Evolutionary conservation across 2,888 invertebrate species (phyloP).

Genomic region (Amiota communis): DNA sequence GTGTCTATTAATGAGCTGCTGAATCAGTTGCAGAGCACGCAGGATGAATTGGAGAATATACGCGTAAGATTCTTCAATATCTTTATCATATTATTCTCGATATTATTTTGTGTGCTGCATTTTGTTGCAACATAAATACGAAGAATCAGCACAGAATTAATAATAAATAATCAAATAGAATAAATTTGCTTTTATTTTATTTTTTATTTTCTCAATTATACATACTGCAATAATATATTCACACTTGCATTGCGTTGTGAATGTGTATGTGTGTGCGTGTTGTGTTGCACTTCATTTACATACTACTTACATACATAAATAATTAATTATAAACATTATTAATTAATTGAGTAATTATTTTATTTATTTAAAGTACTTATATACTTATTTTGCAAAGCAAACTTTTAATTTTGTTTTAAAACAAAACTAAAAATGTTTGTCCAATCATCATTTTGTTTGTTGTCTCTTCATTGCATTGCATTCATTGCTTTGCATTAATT

Average conservation of each 20-base stretch:
- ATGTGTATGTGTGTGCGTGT: too few relatives aligned
- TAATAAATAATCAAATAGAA: conserved; percentile 12
- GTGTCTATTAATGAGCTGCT: conserved; percentile 87
- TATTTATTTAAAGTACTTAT: too few relatives aligned
- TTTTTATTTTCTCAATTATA: conserved; percentile 4
- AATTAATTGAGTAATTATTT: too few relatives aligned
- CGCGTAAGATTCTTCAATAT: conserved; percentile 79
- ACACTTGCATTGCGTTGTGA: too few relatives aligned
- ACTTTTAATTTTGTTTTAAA: conserved; percentile 25
- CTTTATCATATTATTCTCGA: conserved; percentile 70
- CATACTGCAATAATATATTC: neutral
- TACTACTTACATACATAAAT: too few relatives aligned
- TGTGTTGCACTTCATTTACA: neutral
- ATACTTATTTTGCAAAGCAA: conserved; percentile 1
- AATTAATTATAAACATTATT: too few relatives aligned
- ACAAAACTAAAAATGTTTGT: conserved; percentile 27
- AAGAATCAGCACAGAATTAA: neutral
- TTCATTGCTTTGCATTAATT: conserved; percentile 12
- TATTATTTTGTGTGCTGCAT: conserved; percentile 72
- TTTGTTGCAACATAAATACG: conserved; percentile 67
- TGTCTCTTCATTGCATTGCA: neutral
- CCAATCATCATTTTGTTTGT: neutral
- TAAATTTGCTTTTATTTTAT: conserved; percentile 4
- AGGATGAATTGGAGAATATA: conserved; percentile 89
- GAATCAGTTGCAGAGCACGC: conserved; percentile 87